Conservation (phyloP, 2,113 vertebrate species). For the Muscicapa adusta region DNA sequence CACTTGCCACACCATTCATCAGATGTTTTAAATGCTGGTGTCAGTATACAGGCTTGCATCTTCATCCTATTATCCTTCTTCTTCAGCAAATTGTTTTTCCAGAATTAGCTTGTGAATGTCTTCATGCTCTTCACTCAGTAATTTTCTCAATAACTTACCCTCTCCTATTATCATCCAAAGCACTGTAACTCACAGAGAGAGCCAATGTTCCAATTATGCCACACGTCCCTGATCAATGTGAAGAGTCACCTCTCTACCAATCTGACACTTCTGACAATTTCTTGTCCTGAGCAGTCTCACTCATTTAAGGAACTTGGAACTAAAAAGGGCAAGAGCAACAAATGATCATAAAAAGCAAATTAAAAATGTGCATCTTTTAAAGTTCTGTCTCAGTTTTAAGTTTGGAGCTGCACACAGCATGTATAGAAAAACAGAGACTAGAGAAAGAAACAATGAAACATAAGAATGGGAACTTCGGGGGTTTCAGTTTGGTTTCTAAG, state of each 20-base stretch:
- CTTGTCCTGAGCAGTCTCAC: not conserved
- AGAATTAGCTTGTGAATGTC: not conserved
- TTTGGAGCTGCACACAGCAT: accelerated
- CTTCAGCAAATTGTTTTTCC: not conserved
- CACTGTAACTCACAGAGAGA: not conserved
- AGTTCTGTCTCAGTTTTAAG: not conserved
- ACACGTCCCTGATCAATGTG: not conserved
- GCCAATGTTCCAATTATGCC: not conserved
- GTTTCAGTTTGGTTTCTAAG: not conserved
- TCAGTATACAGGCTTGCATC: not conserved
- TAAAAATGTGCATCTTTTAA: not conserved
- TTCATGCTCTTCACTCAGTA: not conserved
- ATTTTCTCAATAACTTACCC: not conserved
- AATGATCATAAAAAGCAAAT: not conserved
- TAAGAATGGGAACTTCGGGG: not conserved
- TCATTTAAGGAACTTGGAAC: not conserved
- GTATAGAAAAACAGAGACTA: not conserved
- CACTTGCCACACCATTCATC: not conserved
- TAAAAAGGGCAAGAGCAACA: not conserved
- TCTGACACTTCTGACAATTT: not conserved
- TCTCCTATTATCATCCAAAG: not conserved
- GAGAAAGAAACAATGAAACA: not conserved
- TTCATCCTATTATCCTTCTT: not conserved
- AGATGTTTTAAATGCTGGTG: not conserved
- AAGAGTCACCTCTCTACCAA: not conserved